phyloP scores from a whole-genome alignment of 2,797 vertebrate genomes.

The Glossophaga mutica region DNA sequence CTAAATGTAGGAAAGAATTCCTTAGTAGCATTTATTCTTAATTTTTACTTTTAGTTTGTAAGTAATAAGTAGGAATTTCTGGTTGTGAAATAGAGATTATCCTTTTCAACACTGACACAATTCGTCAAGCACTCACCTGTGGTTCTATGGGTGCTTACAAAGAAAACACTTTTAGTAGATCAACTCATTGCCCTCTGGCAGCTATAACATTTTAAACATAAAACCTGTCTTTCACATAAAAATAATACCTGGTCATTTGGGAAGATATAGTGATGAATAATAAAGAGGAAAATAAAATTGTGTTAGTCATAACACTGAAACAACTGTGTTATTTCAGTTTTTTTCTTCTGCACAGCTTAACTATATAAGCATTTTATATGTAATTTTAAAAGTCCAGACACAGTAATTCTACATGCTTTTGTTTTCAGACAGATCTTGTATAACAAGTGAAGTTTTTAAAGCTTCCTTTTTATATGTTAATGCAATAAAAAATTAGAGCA shows the following conservation, averaged over 20 bases:
- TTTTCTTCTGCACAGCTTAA: neutral
- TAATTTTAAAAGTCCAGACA: neutral
- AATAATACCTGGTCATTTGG: neutral
- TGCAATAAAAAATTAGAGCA: neutral
- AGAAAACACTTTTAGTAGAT: neutral
- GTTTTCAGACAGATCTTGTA: neutral
- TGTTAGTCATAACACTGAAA: neutral
- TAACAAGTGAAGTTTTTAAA: neutral
- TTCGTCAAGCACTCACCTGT: neutral
- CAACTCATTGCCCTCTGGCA: neutral
- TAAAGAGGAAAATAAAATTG: neutral
- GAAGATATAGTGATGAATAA: neutral
- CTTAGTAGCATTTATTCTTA: slow-evolving; percentile 40
- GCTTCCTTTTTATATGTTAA: neutral
- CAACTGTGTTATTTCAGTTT: neutral
- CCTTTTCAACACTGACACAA: neutral
- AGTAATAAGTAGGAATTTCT: neutral
- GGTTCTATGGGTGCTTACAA: neutral
- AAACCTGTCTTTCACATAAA: neutral
- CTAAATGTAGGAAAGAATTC: neutral
- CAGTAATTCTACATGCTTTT: neutral
- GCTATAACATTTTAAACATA: neutral
- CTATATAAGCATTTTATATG: neutral
- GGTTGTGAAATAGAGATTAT: neutral
- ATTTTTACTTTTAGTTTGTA: slow-evolving; percentile 59